phyloP scores from a whole-genome alignment of 2,888 invertebrate genomes.

The Ephialtes manifestator region DNA sequence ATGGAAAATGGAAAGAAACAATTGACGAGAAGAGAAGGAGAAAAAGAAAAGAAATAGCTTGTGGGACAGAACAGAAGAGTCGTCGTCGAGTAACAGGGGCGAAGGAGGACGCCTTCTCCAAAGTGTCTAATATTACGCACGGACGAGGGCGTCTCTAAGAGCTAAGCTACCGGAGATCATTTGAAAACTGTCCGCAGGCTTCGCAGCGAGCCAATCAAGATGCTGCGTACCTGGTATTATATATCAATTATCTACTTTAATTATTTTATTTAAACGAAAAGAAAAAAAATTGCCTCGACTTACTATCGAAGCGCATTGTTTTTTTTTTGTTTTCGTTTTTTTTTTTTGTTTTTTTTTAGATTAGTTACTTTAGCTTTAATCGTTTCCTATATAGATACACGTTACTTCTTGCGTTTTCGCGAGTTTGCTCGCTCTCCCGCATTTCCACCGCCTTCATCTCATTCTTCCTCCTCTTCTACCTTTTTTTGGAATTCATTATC shows the following conservation, averaged over 20 bases:
- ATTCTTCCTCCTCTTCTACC: slow-evolving; percentile 54
- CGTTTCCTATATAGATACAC: slow-evolving; percentile 80
- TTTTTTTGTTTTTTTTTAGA: slow-evolving; percentile 23
- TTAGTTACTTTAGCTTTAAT: slow-evolving; percentile 79
- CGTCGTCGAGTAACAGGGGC: slow-evolving; percentile 72
- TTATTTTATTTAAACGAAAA: slow-evolving; percentile 75
- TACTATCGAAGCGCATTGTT: slow-evolving; percentile 77
- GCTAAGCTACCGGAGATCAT: slow-evolving; percentile 86
- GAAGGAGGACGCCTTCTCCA: slow-evolving; percentile 76
- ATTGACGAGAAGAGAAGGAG: slow-evolving; percentile 27
- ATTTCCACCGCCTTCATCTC: slow-evolving; percentile 57
- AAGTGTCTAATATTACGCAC: slow-evolving; percentile 73
- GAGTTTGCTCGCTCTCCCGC: slow-evolving; percentile 53
- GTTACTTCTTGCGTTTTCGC: slow-evolving; percentile 75
- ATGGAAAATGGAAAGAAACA: slow-evolving; percentile 18
- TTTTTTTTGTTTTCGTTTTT: slow-evolving; percentile 21
- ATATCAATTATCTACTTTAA: slow-evolving; percentile 86
- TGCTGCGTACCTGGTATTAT: slow-evolving; percentile 84
- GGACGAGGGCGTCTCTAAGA: slow-evolving; percentile 83
- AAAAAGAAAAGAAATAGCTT: slow-evolving; percentile 30
- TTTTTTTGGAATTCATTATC: slow-evolving; percentile 63
- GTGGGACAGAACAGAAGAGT: slow-evolving; percentile 54
- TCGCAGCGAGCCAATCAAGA: slow-evolving; percentile 85
- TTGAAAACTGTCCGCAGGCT: slow-evolving; percentile 86
- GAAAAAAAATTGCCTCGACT: slow-evolving; percentile 75